These are phyloP conservation scores for Acanthochromis polyacanthus DNA, from an alignment of 2,113 vertebrate genomes.

Conservation along the genomic window DNA sequence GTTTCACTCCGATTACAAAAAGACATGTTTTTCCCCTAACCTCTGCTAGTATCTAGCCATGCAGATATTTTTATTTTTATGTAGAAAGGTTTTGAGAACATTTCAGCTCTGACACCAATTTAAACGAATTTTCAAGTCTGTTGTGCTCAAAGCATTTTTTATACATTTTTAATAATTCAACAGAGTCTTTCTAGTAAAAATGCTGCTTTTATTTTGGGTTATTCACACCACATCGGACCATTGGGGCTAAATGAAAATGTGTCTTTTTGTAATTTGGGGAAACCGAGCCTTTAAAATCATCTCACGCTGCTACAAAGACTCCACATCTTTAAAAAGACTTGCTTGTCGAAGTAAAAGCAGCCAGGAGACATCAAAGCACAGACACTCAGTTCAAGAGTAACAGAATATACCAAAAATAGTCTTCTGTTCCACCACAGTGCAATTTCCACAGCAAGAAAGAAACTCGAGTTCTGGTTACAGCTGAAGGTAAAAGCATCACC, in stretches of 20 bases:
- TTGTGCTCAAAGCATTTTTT: not conserved
- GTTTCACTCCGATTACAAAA: conserved; percentile 5
- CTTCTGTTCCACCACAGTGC: conserved; percentile 16
- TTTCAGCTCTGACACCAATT: conserved; percentile 1
- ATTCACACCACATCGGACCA: too few relatives aligned
- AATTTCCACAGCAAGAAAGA: conserved; percentile 29
- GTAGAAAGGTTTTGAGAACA: not conserved
- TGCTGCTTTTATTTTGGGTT: not conserved
- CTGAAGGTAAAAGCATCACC: conserved; percentile 50
- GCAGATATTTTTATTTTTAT: not conserved
- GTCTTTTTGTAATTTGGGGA: not conserved
- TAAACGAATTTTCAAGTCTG: not conserved
- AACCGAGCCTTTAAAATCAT: not conserved
- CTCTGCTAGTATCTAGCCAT: not conserved
- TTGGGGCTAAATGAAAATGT: not conserved
- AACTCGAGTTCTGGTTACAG: conserved; percentile 20
- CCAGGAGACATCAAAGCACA: conserved; percentile 52
- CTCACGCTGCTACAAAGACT: too few relatives aligned
- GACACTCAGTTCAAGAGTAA: conserved; percentile 31
- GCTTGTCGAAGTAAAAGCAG: conserved; percentile 17
- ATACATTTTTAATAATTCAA: not conserved
- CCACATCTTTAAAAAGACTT: conserved; percentile 29
- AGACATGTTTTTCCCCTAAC: conserved; percentile 12
- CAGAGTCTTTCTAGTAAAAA: not conserved
- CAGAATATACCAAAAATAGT: conserved; percentile 35